A percentile compares a stretch with the other conserved stretches of the same genome.
Evolutionary conservation across 2,113 vertebrate species (phyloP).

Genomic region (Serilophus lunatus): DNA sequence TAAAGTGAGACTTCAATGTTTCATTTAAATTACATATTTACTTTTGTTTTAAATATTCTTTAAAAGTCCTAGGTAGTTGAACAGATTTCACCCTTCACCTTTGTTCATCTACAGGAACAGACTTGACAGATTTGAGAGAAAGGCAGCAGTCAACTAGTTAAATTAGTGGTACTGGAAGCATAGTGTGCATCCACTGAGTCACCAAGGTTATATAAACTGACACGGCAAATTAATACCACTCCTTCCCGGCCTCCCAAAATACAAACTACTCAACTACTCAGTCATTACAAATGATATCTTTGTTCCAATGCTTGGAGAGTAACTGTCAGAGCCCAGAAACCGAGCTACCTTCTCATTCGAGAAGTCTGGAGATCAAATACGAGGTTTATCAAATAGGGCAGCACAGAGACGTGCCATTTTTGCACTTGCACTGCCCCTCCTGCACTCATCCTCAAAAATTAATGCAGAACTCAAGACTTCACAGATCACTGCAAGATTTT

Average conservation of each 20-base stretch:
- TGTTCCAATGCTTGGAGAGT: background rate
- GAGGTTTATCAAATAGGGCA: background rate
- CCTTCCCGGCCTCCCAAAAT: background rate
- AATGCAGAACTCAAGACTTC: background rate
- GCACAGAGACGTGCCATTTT: fast-evolving
- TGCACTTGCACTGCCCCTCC: background rate
- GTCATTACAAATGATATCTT: background rate
- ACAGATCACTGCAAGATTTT: background rate
- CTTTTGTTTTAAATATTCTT: background rate
- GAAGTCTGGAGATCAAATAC: background rate
- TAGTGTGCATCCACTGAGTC: background rate
- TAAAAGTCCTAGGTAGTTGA: background rate
- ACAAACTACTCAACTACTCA: background rate
- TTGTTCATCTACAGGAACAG: background rate
- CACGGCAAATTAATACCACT: background rate
- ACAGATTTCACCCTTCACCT: background rate
- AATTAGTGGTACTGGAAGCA: background rate
- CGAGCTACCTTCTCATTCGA: background rate
- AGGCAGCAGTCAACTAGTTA: background rate
- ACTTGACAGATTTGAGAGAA: background rate
- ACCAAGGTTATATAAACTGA: background rate
- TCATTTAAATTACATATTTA: background rate
- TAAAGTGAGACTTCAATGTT: background rate
- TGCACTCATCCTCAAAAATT: background rate
- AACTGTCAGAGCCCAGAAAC: background rate